Percentiles rank a stretch among this genome's conserved stretches.
Evolutionary conservation across 2,113 vertebrate species (phyloP).

Genomic region (Osmerus eperlanus): DNA sequence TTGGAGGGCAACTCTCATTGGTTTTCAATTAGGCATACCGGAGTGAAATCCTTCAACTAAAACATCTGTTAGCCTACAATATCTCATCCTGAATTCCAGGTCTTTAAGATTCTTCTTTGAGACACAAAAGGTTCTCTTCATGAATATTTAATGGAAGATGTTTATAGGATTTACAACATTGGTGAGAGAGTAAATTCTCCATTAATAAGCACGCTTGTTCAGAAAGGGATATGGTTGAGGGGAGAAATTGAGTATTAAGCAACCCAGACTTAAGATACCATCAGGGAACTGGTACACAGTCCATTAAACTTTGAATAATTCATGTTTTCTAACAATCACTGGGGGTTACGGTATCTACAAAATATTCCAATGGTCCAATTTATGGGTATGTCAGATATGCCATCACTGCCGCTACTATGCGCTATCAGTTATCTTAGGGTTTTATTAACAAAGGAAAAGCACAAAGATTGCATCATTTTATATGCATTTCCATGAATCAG

Average conservation of each 20-base stretch:
- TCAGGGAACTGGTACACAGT: slow-evolving; percentile 66
- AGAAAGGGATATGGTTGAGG: neutral
- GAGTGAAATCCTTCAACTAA: too few relatives aligned
- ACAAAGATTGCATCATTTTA: too few relatives aligned
- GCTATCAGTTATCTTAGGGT: slow-evolving; percentile 46
- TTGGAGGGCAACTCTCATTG: neutral
- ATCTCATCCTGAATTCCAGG: too few relatives aligned
- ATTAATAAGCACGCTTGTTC: slow-evolving; percentile 15
- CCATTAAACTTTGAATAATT: slow-evolving; percentile 73
- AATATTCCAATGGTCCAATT: slow-evolving; percentile 24
- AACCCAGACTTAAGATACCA: slow-evolving; percentile 41
- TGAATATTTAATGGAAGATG: too few relatives aligned
- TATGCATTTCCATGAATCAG: too few relatives aligned
- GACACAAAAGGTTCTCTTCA: too few relatives aligned
- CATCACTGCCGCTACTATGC: slow-evolving; percentile 25
- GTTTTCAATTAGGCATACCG: too few relatives aligned
- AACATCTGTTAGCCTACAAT: too few relatives aligned
- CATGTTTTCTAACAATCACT: slow-evolving; percentile 52
- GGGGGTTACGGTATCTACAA: slow-evolving; percentile 64
- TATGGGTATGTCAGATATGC: neutral
- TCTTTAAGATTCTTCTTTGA: too few relatives aligned
- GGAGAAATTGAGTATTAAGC: slow-evolving; percentile 10
- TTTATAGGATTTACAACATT: slow-evolving; percentile 30
- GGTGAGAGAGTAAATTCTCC: slow-evolving; percentile 20
- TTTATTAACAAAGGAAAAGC: neutral